These are phyloP conservation scores for Elephas maximus DNA, from an alignment of 2,113 vertebrate genomes.

Conservation along the genomic window DNA sequence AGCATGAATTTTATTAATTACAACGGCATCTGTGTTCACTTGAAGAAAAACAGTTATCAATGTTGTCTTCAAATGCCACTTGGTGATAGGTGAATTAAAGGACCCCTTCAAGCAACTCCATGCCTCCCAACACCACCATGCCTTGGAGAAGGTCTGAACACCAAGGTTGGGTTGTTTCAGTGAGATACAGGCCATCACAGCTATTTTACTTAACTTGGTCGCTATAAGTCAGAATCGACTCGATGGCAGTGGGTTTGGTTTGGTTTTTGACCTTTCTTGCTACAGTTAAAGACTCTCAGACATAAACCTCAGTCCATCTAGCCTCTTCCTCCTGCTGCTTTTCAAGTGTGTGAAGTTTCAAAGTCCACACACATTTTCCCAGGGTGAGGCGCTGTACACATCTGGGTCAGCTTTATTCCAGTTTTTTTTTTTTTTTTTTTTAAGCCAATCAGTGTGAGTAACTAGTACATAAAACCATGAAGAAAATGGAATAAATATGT, in stretches of 20 bases:
- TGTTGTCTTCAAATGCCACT: neutral
- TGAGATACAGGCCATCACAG: neutral
- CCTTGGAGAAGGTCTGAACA: neutral
- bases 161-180: neutral
- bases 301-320: neutral
- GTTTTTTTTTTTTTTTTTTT: neutral
- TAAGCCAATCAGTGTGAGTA: slow-evolving; percentile 67
- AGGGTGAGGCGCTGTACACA: slow-evolving; percentile 62
- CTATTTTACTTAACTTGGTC: slow-evolving; percentile 45
- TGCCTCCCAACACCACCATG: neutral
- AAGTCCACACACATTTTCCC: slow-evolving; percentile 60
- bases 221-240: no score
- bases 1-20: slow-evolving; percentile 18
- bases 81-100: neutral
- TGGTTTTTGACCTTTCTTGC: neutral
- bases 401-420: slow-evolving; percentile 78
- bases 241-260: no score
- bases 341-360: slow-evolving; percentile 11
- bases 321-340: neutral
- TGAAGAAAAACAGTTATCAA: neutral
- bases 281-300: neutral
- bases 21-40: neutral
- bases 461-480: slow-evolving; percentile 68
- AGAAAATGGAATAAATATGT: slow-evolving; percentile 80
- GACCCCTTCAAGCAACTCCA: neutral